Conservation (phyloP, 1,140 invertebrate species). For the Eciton burchellii region DNA sequence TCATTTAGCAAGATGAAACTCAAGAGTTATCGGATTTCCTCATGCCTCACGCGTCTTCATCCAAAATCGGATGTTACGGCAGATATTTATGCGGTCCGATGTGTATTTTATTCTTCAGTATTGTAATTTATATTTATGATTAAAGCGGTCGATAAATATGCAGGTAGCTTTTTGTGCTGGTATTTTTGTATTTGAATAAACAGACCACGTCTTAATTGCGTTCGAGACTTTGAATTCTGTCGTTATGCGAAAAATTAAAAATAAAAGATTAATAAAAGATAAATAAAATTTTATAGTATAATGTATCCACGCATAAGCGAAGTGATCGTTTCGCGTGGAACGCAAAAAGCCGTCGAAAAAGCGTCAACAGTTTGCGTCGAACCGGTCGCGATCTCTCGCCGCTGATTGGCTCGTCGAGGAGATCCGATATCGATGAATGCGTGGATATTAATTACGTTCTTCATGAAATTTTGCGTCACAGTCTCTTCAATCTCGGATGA, state of each 20-base stretch:
- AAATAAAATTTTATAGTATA: no score
- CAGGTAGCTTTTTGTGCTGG: background rate
- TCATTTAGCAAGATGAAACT: background rate
- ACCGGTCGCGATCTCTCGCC: conserved; percentile 10
- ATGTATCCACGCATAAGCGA: background rate
- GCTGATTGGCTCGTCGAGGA: background rate
- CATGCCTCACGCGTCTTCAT: background rate
- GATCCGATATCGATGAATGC: background rate
- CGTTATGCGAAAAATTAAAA: conserved; percentile 14
- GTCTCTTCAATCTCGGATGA: no score
- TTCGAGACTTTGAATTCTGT: background rate
- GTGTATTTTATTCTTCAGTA: background rate
- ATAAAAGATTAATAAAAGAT: no score
- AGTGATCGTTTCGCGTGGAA: background rate
- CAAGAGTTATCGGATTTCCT: background rate
- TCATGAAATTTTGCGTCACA: background rate
- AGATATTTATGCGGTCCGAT: background rate
- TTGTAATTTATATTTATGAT: conserved; percentile 21
- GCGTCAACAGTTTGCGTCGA: conserved; percentile 19
- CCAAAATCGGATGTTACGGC: background rate
- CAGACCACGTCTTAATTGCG: background rate
- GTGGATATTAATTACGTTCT: background rate
- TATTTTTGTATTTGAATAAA: background rate
- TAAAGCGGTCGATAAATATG: conserved; percentile 34
- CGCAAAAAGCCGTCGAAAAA: conserved; percentile 25